Base-by-base conservation (phyloP, 2,113 vertebrate genomes). In the Synchiropus splendidus region DNA sequence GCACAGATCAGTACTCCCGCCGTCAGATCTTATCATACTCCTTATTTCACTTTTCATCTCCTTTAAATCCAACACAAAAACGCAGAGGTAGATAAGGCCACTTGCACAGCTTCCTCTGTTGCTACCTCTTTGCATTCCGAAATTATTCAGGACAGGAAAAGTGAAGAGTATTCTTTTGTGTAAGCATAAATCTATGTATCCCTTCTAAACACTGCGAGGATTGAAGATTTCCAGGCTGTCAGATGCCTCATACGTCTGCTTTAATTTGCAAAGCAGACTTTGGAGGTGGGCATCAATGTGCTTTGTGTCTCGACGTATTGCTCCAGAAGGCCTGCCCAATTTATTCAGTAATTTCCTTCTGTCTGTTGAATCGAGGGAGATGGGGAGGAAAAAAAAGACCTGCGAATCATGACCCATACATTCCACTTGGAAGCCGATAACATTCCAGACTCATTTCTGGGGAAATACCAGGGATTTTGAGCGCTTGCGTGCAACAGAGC, bases 401-500 rank as follows among this genome's bases (percentile, higher is more conserved):
- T 27, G 4, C 21, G 62, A 64, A 51, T 46, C 50, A 10, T 58
- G 47, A 59, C 58, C 48, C 65, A 49, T 56, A 46, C 70, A 70
- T 72, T 75, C 65, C 67, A 41, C 52, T 41, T 45, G 51, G 40
- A 47, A 51, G 48, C 55, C 59, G 64, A 74, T 74, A 75, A 74
- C 63, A 77, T 80, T 83, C 71, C 71, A 51, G 47, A 61, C 48
- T 56, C 70, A 68, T 75, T 76, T 60, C 50, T 39, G 11, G 9
- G 57, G 58, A 70, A 70, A 67, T 68, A 61, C 65, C 65, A 34
- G 46, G 74, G 45, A 67, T 50, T 37, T 59, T 30, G 33, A 53
- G 51, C 0, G 34, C 54, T 51, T 53, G 70, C 45, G 54, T 6
- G 64, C 49, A 5, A 52, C 54, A 41, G 34, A 47, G 64, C 35